phyloP scores from a whole-genome alignment of 2,888 invertebrate species.

The Muschampia plurimacula region DNA sequence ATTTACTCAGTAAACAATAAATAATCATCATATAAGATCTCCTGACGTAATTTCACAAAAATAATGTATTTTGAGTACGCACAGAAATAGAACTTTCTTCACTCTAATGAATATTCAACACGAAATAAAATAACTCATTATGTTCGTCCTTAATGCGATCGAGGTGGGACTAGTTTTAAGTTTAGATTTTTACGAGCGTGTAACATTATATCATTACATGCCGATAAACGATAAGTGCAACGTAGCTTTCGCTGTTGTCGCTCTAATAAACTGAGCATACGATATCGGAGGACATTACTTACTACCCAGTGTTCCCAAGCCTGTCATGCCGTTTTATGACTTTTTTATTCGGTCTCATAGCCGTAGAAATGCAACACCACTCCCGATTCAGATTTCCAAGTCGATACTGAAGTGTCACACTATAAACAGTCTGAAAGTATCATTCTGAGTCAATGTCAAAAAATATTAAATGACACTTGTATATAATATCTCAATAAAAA shows the following conservation, averaged over 20 bases:
- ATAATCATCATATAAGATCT: not conserved
- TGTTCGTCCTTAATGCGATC: conserved; percentile 58
- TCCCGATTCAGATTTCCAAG: conserved; percentile 72
- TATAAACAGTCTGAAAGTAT: conserved; percentile 67
- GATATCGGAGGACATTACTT: conserved; percentile 73
- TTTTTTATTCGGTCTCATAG: conserved; percentile 81
- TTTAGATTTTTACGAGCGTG: conserved; percentile 75
- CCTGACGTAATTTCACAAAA: not conserved
- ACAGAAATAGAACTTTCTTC: conserved; percentile 53
- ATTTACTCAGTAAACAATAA: no score
- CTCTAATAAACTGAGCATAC: conserved; percentile 71
- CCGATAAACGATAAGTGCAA: conserved; percentile 80
- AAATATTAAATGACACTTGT: conserved; percentile 47
- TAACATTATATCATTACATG: conserved; percentile 77
- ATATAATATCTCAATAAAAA: not conserved
- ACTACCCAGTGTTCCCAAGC: conserved; percentile 79
- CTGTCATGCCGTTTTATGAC: conserved; percentile 78
- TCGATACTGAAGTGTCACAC: conserved; percentile 64
- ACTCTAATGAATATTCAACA: conserved; percentile 71
- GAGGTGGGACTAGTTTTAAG: conserved; percentile 63
- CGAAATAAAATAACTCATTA: conserved; percentile 57
- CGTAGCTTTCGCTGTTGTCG: conserved; percentile 72
- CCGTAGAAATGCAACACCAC: conserved; percentile 79
- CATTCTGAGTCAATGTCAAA: conserved; percentile 57
- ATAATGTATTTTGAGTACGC: not conserved